Evolutionary conservation across 2,888 invertebrate species (phyloP).

Genomic region (Metalampra italica): DNA sequence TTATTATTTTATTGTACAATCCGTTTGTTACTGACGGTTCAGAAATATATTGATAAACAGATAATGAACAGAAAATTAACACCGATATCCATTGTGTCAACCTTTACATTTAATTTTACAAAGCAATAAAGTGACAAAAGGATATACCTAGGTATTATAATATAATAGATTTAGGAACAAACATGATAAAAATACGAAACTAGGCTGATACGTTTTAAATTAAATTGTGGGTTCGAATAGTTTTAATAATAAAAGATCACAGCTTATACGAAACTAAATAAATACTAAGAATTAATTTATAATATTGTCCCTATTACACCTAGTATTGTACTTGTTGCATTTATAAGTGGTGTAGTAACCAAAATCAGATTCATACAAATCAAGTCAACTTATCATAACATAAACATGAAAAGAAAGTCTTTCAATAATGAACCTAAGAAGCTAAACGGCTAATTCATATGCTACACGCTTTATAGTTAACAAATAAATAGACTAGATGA

Average conservation of each 20-base stretch:
- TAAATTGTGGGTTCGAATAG: too few species aligned
- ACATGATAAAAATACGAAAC: too few species aligned
- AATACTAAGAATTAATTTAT: neutral
- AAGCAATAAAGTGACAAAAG: too few species aligned
- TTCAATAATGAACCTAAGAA: neutral
- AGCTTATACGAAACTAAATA: constrained; percentile 5
- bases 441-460: neutral
- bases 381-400: neutral
- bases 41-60: too few species aligned
- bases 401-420: neutral
- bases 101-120: too few species aligned
- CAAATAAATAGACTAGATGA: neutral
- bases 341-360: constrained; percentile 5
- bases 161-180: too few species aligned
- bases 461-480: neutral
- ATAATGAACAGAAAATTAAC: too few species aligned
- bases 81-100: too few species aligned
- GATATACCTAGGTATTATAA: too few species aligned
- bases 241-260: constrained; percentile 12
- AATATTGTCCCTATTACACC: constrained; percentile 10
- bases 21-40: too few species aligned
- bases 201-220: neutral
- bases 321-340: constrained; percentile 25
- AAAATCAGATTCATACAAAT: neutral
- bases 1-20: too few species aligned